A percentile compares a stretch with the other conserved stretches of the same genome.
Evolutionary conservation across 2,797 vertebrate species (phyloP).

Genomic region (Tapera naevia): DNA sequence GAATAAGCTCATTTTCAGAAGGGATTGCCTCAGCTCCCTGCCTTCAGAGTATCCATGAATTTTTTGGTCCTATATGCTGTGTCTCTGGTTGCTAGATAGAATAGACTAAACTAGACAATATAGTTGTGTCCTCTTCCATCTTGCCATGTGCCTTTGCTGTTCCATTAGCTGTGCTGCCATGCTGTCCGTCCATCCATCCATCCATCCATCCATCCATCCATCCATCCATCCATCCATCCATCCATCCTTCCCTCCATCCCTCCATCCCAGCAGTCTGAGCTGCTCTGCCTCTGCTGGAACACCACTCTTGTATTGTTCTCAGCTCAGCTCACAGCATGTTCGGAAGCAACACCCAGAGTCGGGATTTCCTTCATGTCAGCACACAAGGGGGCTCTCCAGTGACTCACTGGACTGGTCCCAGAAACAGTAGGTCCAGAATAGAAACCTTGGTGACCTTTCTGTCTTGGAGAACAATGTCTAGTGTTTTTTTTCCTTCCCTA

Average conservation of each 20-base stretch:
- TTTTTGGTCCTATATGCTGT: neutral
- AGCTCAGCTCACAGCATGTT: neutral
- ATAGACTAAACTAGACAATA: neutral
- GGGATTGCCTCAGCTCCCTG: neutral
- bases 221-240: neutral
- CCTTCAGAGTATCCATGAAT: neutral
- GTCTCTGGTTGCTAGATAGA: neutral
- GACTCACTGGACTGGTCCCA: conserved; percentile 28
- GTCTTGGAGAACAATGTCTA: conserved; percentile 1
- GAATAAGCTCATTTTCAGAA: neutral
- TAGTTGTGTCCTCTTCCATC: neutral
- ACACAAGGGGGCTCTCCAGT: neutral
- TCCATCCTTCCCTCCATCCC: neutral
- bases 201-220: accelerated
- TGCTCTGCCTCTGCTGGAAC: accelerated
- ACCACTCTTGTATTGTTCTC: neutral
- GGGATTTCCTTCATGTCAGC: conserved; percentile 40
- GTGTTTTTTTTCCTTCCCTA: neutral
- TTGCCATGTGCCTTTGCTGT: neutral
- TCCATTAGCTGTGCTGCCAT: neutral
- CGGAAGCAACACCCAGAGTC: neutral
- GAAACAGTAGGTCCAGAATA: conserved; percentile 51
- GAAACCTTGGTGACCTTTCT: neutral
- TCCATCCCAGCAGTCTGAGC: neutral
- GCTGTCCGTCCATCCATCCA: accelerated